Percentiles rank a stretch among this genome's conserved stretches.
phyloP scores from a whole-genome alignment of 2,888 invertebrate species.

The Ennomos erosarius region DNA sequence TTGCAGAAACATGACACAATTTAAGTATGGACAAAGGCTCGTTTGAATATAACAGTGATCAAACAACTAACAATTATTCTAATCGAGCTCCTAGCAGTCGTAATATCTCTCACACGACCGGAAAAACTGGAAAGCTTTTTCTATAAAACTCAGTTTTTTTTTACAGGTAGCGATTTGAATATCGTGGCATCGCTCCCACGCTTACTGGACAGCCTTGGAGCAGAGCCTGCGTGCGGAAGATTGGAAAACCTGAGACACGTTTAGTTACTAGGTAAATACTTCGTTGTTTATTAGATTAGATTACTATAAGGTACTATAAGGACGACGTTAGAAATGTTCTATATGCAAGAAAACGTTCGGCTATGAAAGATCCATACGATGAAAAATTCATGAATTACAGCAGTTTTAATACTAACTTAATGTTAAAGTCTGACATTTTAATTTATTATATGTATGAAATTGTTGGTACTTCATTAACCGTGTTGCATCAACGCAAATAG shows the following conservation, averaged over 20 bases:
- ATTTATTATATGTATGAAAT: too few species aligned
- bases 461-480: too few species aligned
- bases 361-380: too few species aligned
- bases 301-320: too few species aligned
- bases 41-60: slow-evolving; percentile 73
- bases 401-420: too few species aligned
- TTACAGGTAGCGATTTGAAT: slow-evolving; percentile 66
- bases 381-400: too few species aligned
- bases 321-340: too few species aligned
- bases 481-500: too few species aligned
- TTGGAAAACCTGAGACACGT: slow-evolving; percentile 16
- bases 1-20: slow-evolving; percentile 49
- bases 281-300: neutral
- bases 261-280: slow-evolving; percentile 20
- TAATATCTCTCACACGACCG: slow-evolving; percentile 64
- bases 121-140: slow-evolving; percentile 80
- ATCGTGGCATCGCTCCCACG: slow-evolving; percentile 72
- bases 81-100: slow-evolving; percentile 64
- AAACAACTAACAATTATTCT: slow-evolving; percentile 62
- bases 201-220: slow-evolving; percentile 56
- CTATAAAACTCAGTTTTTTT: slow-evolving; percentile 63
- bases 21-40: slow-evolving; percentile 66
- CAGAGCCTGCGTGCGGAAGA: slow-evolving; percentile 22
- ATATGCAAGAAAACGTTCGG: too few species aligned
- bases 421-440: too few species aligned